Evolutionary conservation across 2,797 vertebrate genomes (phyloP).

Genomic region (Crypturellus tataupa): DNA sequence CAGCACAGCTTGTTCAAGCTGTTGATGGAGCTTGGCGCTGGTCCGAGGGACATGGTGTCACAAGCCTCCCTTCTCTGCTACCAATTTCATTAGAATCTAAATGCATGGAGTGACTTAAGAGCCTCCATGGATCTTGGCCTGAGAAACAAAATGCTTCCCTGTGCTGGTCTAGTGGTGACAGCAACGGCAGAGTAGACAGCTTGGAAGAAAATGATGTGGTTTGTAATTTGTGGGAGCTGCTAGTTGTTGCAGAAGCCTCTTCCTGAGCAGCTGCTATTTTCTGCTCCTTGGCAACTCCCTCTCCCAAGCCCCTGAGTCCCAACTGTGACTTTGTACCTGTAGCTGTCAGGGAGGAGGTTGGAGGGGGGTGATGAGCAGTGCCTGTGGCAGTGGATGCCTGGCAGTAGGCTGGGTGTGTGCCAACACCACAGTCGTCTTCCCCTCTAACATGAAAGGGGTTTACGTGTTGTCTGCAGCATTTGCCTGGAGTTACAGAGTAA

Average conservation of each 20-base stretch:
- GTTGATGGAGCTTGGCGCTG: not conserved
- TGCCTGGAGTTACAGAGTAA: not conserved
- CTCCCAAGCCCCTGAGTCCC: not conserved
- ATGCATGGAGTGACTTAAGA: not conserved
- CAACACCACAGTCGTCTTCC: not conserved
- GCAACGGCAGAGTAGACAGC: not conserved
- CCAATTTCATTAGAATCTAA: not conserved
- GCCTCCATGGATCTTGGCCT: not conserved
- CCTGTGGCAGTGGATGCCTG: rapidly evolving
- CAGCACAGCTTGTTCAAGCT: not conserved
- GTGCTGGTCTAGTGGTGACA: not conserved
- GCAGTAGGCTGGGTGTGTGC: not conserved
- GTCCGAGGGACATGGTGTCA: not conserved
- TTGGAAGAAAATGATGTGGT: not conserved
- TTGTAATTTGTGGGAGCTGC: not conserved
- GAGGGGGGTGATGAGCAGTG: not conserved
- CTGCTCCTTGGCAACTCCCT: not conserved
- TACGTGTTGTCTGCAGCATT: not conserved
- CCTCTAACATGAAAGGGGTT: not conserved
- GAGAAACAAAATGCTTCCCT: not conserved
- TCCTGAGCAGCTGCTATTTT: not conserved
- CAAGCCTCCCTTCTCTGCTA: not conserved
- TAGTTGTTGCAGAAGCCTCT: not conserved
- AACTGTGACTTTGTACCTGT: not conserved
- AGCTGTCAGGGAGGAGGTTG: rapidly evolving